Evolutionary conservation across 2,888 invertebrate genomes (phyloP).

Genomic region (Lithophane leautieri): DNA sequence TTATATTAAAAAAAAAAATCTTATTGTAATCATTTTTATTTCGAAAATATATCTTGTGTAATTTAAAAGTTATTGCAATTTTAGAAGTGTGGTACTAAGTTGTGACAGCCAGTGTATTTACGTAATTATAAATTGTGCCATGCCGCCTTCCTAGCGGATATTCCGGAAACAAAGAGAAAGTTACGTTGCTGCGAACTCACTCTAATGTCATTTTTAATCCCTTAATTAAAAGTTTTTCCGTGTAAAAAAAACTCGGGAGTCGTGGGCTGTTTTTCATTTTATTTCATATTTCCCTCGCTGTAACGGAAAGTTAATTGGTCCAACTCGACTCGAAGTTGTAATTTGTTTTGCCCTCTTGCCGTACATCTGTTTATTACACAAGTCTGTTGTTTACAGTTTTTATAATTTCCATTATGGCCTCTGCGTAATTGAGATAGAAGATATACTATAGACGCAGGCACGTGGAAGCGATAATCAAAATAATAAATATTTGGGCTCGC

Average conservation of each 20-base stretch:
- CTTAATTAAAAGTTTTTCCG: slow-evolving; percentile 89
- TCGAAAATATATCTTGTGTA: too few relatives aligned
- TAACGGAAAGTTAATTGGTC: slow-evolving; percentile 90
- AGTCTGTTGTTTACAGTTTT: slow-evolving; percentile 80
- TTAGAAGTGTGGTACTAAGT: too few relatives aligned
- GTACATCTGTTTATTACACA: slow-evolving; percentile 85
- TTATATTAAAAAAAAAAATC: too few relatives aligned
- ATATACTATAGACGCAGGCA: slow-evolving; percentile 7
- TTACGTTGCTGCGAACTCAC: slow-evolving; percentile 85
- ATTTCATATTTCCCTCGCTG: slow-evolving; percentile 88
- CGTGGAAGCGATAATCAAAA: slow-evolving; percentile 47
- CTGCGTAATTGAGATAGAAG: slow-evolving; percentile 58
- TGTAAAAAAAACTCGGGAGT: slow-evolving; percentile 81
- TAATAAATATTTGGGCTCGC: slow-evolving; percentile 57
- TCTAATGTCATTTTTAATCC: slow-evolving; percentile 90
- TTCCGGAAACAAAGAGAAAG: slow-evolving; percentile 81
- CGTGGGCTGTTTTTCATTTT: slow-evolving; percentile 88
- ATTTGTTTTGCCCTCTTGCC: slow-evolving; percentile 86
- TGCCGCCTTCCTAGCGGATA: slow-evolving; percentile 74
- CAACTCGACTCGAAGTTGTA: slow-evolving; percentile 87
- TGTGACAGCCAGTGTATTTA: too few relatives aligned
- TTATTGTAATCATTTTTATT: too few relatives aligned
- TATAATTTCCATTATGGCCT: slow-evolving; percentile 72
- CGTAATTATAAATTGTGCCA: slow-evolving; percentile 70
- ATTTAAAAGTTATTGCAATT: too few relatives aligned